phyloP scores from a whole-genome alignment of 2,888 invertebrate species.

The Dicyrtomina minuta region DNA sequence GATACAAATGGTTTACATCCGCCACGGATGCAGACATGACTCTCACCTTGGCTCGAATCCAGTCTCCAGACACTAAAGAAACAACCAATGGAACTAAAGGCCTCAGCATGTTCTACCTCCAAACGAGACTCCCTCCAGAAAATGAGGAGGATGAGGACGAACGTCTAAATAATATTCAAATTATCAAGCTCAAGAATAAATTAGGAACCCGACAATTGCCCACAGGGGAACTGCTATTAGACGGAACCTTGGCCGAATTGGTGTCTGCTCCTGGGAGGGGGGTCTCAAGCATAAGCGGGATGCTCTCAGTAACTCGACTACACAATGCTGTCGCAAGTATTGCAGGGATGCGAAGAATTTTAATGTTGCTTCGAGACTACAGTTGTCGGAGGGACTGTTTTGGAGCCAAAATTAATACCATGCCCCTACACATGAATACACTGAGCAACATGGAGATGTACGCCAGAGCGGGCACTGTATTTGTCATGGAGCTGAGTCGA shows the following conservation, averaged over 20 bases:
- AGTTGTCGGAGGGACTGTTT: conserved; percentile 59
- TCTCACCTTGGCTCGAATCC: conserved; percentile 61
- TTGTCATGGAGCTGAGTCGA: conserved; percentile 57
- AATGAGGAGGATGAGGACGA: conserved; percentile 54
- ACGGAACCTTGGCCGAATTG: conserved; percentile 59
- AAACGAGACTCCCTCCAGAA: conserved; percentile 53
- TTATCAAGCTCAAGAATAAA: conserved; percentile 62
- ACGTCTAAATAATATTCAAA: conserved; percentile 60
- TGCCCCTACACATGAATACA: conserved; percentile 61
- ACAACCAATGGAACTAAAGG: conserved; percentile 56
- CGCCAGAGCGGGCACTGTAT: conserved; percentile 58
- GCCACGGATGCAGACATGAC: conserved; percentile 63
- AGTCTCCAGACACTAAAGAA: conserved; percentile 56
- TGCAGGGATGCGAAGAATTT: conserved; percentile 59
- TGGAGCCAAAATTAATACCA: conserved; percentile 58
- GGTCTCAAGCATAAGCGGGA: conserved; percentile 56
- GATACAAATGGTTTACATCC: conserved; percentile 65
- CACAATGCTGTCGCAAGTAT: conserved; percentile 60
- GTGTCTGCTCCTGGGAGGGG: conserved; percentile 60
- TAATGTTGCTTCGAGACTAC: conserved; percentile 61
- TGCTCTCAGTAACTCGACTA: conserved; percentile 62
- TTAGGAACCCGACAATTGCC: conserved; percentile 63
- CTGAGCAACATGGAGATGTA: conserved; percentile 61
- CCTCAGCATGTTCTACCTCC: conserved; percentile 61
- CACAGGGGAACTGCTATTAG: conserved; percentile 63